Evolutionary conservation across 2,797 vertebrate species (phyloP).

Genomic region (Cynodonichthys magdalenae): DNA sequence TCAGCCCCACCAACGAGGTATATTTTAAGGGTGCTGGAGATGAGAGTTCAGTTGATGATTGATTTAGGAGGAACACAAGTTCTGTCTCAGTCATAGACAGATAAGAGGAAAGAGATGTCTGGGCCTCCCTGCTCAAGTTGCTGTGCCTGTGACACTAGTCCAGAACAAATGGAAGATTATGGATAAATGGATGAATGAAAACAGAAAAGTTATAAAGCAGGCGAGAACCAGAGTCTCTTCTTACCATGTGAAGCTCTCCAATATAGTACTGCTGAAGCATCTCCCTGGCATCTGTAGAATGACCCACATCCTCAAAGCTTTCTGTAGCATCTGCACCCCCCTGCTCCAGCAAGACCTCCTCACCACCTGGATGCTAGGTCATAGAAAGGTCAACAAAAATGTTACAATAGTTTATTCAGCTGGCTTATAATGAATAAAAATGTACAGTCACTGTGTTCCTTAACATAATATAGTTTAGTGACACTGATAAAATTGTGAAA

Average conservation of each 20-base stretch:
- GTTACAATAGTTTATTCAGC: not conserved
- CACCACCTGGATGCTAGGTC: conserved; percentile 92
- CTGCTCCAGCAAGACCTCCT: conserved; percentile 94
- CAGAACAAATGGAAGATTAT: no score
- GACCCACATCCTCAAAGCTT: conserved; percentile 96
- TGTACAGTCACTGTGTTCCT: not conserved
- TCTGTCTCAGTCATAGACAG: no score
- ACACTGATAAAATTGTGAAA: not conserved
- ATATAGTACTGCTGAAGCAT: conserved; percentile 92
- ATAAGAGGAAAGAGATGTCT: no score
- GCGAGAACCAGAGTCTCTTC: conserved; percentile 3
- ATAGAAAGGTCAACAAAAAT: not conserved
- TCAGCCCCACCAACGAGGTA: no score
- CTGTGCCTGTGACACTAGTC: no score
- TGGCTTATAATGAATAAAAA: not conserved
- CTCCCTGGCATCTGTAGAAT: conserved; percentile 92
- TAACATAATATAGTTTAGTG: not conserved
- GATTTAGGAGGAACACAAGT: no score
- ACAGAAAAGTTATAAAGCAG: not conserved
- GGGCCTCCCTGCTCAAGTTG: no score
- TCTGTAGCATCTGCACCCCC: conserved; percentile 91
- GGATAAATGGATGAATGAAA: no score
- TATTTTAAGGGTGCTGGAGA: no score
- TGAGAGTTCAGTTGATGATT: no score
- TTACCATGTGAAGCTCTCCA: conserved; percentile 92